Base-by-base conservation (phyloP, 2,888 invertebrate species). In the Lasioglossum calceatum region DNA sequence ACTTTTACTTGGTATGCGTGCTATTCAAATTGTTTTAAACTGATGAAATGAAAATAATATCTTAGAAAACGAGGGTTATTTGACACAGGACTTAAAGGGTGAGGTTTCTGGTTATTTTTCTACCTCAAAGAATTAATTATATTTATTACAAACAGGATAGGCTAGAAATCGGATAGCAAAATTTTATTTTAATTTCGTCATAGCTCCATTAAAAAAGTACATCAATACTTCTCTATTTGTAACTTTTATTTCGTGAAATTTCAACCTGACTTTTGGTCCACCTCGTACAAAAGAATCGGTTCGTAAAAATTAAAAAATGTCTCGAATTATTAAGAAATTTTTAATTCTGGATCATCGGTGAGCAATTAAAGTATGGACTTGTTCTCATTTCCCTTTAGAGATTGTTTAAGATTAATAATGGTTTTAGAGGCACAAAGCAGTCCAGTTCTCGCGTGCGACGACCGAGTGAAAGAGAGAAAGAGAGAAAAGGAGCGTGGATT, bases 391-490 rank as follows among this genome's bases (percentile, higher is more conserved):
- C 7, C 14, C 27, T 19, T 23, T 19, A 12, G 23, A 23, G n/a
- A 71, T 78, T 39, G 42, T 39, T 39, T 16, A 19, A 54, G n/a
- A 67, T 71, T 54, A 42, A n/a, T n/a, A 42, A 54, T 39, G 54
- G 23, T 58, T 39, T 42, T 42, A 32, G 42, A 50, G 32, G 8
- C 50, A 72, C 32, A 54, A 32, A 58, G 58, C 27, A 16, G 50
- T 23, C 12, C 19, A 44, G 44, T 70, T 70, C 50, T 72, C 77
- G 81, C 47, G 44, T 39, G 75, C 50, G 23, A 61, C 36, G 39
- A 50, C 47, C 19, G 36, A 14, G n/a, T 8, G 72, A 27, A 44
- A 72, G 14, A 50, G 50, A 71, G 23, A 19, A 16, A 4, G 39
- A 47, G 64, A 36, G 36, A 36, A 36, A 27, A 16, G 61, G 58